Conservation (phyloP, 53 echinoderm and acorn worm species). For the Apostichopus leukothele region DNA sequence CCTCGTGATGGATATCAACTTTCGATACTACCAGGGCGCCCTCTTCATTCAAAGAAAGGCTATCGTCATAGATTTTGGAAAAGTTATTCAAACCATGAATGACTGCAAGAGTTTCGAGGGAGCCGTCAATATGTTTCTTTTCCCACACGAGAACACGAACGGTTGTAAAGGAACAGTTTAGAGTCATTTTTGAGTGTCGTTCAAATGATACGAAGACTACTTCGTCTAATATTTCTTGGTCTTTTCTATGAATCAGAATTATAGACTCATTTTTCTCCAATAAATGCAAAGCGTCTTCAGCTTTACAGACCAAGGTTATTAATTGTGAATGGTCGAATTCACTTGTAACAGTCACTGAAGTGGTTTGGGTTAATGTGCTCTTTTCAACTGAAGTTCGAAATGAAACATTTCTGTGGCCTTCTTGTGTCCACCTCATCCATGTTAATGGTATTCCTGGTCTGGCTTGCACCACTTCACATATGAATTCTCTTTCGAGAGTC, state of each 20-base stretch:
- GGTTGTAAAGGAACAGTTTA: not conserved
- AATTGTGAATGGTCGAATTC: not conserved
- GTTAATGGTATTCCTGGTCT: not conserved
- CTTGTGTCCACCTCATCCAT: not conserved
- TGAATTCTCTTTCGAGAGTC: not conserved
- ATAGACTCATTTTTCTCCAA: not conserved
- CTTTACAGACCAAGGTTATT: not conserved
- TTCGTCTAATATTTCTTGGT: not conserved
- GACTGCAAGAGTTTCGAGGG: not conserved
- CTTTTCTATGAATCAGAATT: not conserved
- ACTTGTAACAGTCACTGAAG: not conserved
- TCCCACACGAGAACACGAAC: not conserved
- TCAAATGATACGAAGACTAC: not conserved
- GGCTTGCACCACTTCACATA: not conserved
- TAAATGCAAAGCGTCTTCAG: not conserved
- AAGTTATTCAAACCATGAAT: not conserved
- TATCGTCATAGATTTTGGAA: not conserved
- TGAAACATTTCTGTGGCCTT: not conserved
- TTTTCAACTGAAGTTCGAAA: not conserved
- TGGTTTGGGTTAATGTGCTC: not conserved
- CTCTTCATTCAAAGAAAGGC: not conserved
- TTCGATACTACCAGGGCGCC: not conserved
- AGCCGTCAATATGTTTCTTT: not conserved
- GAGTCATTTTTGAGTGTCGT: not conserved
- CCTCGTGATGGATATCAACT: not conserved